Percentiles rank a stretch among this genome's conserved stretches.
phyloP scores from a whole-genome alignment of 2,113 vertebrate genomes.

The Sprattus sprattus region DNA sequence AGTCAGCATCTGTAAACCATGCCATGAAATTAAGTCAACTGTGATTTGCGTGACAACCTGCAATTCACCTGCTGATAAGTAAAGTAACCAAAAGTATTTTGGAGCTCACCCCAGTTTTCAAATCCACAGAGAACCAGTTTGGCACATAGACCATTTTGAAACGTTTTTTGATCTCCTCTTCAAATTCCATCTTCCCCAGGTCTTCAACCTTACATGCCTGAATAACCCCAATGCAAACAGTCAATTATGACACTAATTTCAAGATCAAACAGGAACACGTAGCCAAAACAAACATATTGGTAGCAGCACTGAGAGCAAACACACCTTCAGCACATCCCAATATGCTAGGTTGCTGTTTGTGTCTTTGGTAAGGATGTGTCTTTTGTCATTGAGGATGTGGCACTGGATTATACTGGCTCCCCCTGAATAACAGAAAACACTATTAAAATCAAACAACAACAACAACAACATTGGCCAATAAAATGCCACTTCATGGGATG shows the following conservation, averaged over 20 bases:
- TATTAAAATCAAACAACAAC: background rate
- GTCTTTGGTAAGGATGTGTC: conserved; percentile 99
- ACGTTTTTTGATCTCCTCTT: conserved; percentile 97
- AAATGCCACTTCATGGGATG: too few species aligned
- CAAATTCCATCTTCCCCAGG: conserved; percentile 96
- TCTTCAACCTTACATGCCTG: conserved; percentile 98
- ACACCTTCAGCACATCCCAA: conserved; percentile 97
- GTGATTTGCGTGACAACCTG: background rate
- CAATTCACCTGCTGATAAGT: too few species aligned
- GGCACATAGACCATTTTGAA: conserved; percentile 99
- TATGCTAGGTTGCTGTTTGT: conserved; percentile 97
- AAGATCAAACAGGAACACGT: background rate
- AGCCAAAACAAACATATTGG: background rate
- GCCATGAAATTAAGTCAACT: background rate
- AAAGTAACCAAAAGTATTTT: too few species aligned
- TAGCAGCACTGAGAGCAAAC: conserved; percentile 23
- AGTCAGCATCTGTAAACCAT: conserved; percentile 85
- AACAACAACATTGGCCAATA: too few species aligned
- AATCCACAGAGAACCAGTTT: conserved; percentile 99
- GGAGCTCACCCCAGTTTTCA: conserved; percentile 93
- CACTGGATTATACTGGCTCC: conserved; percentile 98
- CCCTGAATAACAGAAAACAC: conserved; percentile 69
- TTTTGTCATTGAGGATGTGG: conserved; percentile 98
- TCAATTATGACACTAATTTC: background rate
- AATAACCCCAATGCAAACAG: conserved; percentile 14